A percentile compares a stretch with the other conserved stretches of the same genome.
phyloP scores from a whole-genome alignment of 2,113 vertebrate species.

The Burhinus bistriatus region DNA sequence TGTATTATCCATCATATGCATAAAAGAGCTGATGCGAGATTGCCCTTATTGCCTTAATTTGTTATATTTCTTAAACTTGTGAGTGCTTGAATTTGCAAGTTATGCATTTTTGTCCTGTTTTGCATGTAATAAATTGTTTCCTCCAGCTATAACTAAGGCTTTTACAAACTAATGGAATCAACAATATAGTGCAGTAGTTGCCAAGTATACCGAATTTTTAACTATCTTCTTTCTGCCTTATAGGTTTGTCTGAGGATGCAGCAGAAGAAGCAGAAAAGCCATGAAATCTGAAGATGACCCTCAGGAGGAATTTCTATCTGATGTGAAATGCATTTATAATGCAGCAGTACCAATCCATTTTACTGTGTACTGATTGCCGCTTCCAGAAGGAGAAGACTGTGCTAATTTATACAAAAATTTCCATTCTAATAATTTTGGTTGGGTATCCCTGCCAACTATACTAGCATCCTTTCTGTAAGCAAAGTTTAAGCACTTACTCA shows the following conservation, averaged over 20 bases:
- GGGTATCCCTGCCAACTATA: background rate
- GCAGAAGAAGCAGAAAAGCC: conserved; percentile 45
- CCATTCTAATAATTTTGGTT: background rate
- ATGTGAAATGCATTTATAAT: conserved; percentile 10
- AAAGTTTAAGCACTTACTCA: background rate
- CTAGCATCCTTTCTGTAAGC: background rate
- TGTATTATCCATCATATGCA: background rate
- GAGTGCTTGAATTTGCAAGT: conserved; percentile 8
- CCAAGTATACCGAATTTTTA: background rate
- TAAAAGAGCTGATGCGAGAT: background rate
- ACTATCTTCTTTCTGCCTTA: conserved; percentile 32
- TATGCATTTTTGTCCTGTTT: background rate
- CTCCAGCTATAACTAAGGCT: background rate
- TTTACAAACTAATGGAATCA: background rate
- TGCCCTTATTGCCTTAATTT: background rate
- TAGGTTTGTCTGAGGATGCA: conserved; percentile 50
- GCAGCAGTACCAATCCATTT: background rate
- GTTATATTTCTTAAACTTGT: background rate
- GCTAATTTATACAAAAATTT: background rate
- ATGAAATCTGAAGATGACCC: conserved; percentile 6
- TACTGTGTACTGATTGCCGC: background rate
- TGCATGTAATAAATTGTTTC: conserved; percentile 6
- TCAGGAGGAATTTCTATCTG: background rate
- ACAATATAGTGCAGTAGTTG: background rate
- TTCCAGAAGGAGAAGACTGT: background rate